A percentile compares a stretch with the other conserved stretches of the same genome.
These are phyloP conservation scores for Myopa testacea DNA, from an alignment of 2,888 invertebrate genomes.

Conservation along the genomic window DNA sequence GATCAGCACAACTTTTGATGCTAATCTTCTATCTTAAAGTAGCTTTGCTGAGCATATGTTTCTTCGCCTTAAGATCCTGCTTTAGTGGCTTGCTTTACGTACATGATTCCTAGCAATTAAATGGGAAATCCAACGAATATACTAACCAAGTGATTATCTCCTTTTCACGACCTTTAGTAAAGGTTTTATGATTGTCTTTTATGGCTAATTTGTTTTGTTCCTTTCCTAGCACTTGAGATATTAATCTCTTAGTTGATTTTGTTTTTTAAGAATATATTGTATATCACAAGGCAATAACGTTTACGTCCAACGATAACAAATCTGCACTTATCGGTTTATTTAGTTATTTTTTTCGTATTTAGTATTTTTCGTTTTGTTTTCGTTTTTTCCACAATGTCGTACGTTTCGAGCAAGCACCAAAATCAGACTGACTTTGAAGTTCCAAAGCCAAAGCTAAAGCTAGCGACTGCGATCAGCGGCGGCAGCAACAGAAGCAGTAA, in stretches of 20 bases:
- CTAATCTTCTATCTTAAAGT: too few relatives aligned
- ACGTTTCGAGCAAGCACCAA: slow-evolving; percentile 69
- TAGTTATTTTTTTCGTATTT: slow-evolving; percentile 43
- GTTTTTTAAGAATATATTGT: slow-evolving; percentile 30
- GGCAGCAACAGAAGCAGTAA: not conserved
- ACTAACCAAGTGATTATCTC: slow-evolving; percentile 8
- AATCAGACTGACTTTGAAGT: slow-evolving; percentile 66
- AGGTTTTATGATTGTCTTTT: not conserved
- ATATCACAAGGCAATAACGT: slow-evolving; percentile 4
- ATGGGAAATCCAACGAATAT: not conserved
- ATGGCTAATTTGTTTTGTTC: not conserved
- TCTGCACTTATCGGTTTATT: slow-evolving; percentile 14
- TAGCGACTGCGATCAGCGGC: slow-evolving; percentile 49
- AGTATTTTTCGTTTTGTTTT: slow-evolving; percentile 36
- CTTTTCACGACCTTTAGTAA: not conserved
- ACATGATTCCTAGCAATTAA: not conserved
- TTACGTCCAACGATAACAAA: slow-evolving; percentile 20
- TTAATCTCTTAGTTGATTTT: not conserved
- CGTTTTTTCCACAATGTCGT: slow-evolving; percentile 47
- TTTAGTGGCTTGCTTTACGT: not conserved
- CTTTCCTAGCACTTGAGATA: not conserved
- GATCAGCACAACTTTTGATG: too few relatives aligned
- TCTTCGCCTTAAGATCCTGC: not conserved
- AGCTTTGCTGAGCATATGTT: not conserved
- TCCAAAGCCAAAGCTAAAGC: slow-evolving; percentile 36